These are phyloP conservation scores for Carpatolechia fugitivella DNA, from an alignment of 2,888 invertebrate genomes.

Conservation along the genomic window DNA sequence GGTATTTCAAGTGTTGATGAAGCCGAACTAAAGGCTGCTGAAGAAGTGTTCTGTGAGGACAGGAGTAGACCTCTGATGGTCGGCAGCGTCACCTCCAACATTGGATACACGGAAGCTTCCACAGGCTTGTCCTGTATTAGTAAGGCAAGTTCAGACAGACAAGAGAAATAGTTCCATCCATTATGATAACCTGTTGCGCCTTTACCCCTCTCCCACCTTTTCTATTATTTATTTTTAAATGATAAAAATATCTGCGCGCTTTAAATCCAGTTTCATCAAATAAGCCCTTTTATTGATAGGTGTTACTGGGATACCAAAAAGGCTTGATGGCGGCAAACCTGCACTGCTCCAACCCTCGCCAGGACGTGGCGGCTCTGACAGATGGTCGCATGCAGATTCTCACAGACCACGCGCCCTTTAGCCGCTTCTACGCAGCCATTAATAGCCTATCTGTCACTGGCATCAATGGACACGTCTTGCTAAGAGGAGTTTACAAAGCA, in stretches of 20 bases:
- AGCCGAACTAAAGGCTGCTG: conserved; percentile 81
- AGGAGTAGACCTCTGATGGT: conserved; percentile 77
- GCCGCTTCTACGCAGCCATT: conserved; percentile 65
- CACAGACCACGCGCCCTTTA: conserved; percentile 74
- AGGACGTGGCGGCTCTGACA: conserved; percentile 67
- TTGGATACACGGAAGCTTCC: conserved; percentile 65
- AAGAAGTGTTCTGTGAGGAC: conserved; percentile 74
- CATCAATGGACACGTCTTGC: conserved; percentile 50
- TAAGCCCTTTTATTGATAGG: too few relatives aligned
- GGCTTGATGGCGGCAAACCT: conserved; percentile 85
- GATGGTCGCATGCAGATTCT: conserved; percentile 79
- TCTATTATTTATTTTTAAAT: too few relatives aligned
- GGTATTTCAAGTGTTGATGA: conserved; percentile 79
- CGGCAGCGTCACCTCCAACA: conserved; percentile 71
- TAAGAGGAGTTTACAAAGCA: conserved; percentile 49
- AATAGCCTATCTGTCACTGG: conserved; percentile 58
- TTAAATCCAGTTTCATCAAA: too few relatives aligned
- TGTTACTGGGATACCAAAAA: conserved; percentile 81
- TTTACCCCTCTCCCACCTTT: too few relatives aligned
- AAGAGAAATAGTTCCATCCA: too few relatives aligned
- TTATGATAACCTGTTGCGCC: too few relatives aligned
- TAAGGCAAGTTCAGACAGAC: too few relatives aligned
- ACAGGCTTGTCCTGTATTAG: conserved; percentile 77
- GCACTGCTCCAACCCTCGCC: conserved; percentile 81
- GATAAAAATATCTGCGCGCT: too few relatives aligned